Evolutionary conservation across 2,113 vertebrate species (phyloP), one percentile per base, ranked within the genome.

Genomic region (Laticauda laticaudata): DNA sequence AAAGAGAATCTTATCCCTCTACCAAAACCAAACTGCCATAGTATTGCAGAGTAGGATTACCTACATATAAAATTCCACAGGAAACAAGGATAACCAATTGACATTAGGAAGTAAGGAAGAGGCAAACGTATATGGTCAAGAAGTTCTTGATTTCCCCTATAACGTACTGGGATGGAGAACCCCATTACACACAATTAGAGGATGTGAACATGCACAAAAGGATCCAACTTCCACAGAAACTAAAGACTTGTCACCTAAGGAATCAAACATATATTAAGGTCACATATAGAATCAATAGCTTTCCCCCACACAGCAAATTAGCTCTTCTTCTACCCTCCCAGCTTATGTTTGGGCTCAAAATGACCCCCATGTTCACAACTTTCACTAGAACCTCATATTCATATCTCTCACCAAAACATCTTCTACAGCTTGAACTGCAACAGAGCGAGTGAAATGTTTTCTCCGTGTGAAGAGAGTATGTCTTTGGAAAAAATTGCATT

Each of bases 201-300:
- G 59, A 64, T 5, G 39, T 61, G 88, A 91, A 90, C 92, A 87
- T 87, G 94, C 90, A 89, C 4, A 57, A 91, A 45, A 92, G 86
- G 93, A 89, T 91, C 92, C 90, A n/a, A 85, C 53, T 24, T 39
- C 90, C 57, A 92, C 53, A 34, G 2, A 85, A 88, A 69, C 92
- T 89, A 88, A 89, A 90, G 92, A 91, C 39, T 87, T 21, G 24
- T 86, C 20, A 48, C 64, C 91, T 95, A 91, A 87, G 86, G 89
- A 88, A 15, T 23, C 20, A 92, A 94, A 95, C 93, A 88, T 91
- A 96, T 88, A 94, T 91, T 88, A 93, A 95, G 96, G 94, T 95
- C 96, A 94, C 96, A 91, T 95, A 96, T 94, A 95, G 92, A 96
- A 97, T 94, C 95, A 96, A 96, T 95, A 95, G 11, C 34, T 91